These are phyloP conservation scores for Nasonovia ribisnigri DNA, from an alignment of 2,888 invertebrate genomes.

Conservation along the genomic window DNA sequence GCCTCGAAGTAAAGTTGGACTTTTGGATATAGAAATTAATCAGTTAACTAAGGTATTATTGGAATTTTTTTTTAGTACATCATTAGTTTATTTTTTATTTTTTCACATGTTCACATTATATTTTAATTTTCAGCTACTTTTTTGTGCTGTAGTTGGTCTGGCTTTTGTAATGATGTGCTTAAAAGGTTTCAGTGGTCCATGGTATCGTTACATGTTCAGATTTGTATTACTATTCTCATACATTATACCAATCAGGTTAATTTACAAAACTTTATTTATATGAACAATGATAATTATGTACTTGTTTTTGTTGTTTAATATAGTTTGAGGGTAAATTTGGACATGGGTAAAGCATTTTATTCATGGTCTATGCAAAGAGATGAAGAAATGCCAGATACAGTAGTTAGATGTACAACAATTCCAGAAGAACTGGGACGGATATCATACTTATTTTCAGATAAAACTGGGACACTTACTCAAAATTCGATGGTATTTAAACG, in stretches of 20 bases:
- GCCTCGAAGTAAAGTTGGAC: conserved; percentile 95
- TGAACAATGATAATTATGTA: background rate
- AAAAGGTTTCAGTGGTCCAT: conserved; percentile 96
- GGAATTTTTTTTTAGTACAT: background rate
- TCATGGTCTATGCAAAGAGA: conserved; percentile 97
- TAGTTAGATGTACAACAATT: conserved; percentile 97
- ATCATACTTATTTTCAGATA: conserved; percentile 96
- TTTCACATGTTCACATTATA: conserved; percentile 48
- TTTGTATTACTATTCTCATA: conserved; percentile 98
- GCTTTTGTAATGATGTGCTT: conserved; percentile 95
- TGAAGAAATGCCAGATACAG: conserved; percentile 91
- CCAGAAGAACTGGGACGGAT: conserved; percentile 98
- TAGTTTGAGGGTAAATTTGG: conserved; percentile 96
- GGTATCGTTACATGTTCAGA: conserved; percentile 96
- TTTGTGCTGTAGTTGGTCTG: conserved; percentile 89
- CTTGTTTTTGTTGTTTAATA: conserved; percentile 66
- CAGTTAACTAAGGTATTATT: conserved; percentile 86
- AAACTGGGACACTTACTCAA: conserved; percentile 98
- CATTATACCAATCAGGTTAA: conserved; percentile 95
- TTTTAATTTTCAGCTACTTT: conserved; percentile 76
- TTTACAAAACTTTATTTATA: conserved; percentile 35
- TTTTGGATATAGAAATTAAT: conserved; percentile 96
- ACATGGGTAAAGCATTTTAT: conserved; percentile 98
- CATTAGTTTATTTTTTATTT: too few species aligned
- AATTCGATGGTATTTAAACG: conserved; percentile 99